Conservation (phyloP, 2,888 invertebrate species). For the Myopa testacea region DNA sequence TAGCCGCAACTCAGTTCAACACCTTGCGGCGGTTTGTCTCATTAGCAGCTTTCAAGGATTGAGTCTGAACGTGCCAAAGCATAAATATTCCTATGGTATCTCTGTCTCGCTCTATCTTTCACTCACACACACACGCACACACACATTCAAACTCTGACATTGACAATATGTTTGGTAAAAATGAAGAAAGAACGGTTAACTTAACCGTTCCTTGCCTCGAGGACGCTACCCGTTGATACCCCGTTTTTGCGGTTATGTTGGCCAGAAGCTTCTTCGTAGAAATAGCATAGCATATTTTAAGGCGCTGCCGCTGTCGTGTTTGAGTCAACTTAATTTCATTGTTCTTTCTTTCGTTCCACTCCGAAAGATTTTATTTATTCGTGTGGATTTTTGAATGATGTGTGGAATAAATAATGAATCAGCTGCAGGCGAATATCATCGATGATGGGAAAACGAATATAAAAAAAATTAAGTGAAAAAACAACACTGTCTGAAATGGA, state of each 20-base stretch:
- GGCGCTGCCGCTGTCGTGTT: neutral
- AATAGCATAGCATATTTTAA: slow-evolving; percentile 27
- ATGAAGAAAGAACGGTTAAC: neutral
- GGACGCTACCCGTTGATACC: neutral
- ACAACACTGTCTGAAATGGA: no score
- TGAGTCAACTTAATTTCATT: slow-evolving; percentile 24
- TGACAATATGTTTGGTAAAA: slow-evolving; percentile 15
- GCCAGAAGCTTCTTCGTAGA: neutral
- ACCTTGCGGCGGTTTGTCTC: slow-evolving; percentile 63
- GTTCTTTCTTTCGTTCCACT: neutral
- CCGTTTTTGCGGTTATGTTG: neutral
- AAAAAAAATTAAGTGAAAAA: neutral
- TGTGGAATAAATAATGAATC: slow-evolving; percentile 26
- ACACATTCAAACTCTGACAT: slow-evolving; percentile 26
- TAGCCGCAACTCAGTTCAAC: slow-evolving; percentile 46
- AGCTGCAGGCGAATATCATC: slow-evolving; percentile 14
- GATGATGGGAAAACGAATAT: neutral
- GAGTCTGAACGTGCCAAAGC: slow-evolving; percentile 33
- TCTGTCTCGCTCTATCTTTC: neutral
- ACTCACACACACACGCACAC: neutral
- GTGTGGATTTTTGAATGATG: slow-evolving; percentile 8
- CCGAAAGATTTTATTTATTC: slow-evolving; percentile 12
- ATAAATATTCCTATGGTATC: slow-evolving; percentile 14
- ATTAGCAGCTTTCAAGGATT: slow-evolving; percentile 53
- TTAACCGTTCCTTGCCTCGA: neutral